Conservation (phyloP, 2,113 vertebrate genomes). For the Phrynosoma platyrhinos region DNA sequence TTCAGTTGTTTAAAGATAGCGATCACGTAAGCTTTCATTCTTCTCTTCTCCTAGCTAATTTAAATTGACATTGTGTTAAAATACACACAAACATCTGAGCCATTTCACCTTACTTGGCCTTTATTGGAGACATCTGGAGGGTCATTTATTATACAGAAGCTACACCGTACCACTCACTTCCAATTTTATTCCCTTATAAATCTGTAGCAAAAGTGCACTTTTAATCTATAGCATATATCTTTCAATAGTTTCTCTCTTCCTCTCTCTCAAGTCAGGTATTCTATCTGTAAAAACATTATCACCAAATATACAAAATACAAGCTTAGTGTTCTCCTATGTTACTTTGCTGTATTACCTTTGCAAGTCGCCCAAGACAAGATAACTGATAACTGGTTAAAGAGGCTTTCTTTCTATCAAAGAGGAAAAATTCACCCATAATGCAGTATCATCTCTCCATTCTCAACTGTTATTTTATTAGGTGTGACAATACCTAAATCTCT, state of each 20-base stretch:
- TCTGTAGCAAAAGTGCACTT: constrained; percentile 79
- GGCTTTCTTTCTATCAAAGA: constrained; percentile 53
- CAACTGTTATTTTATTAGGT: constrained; percentile 21
- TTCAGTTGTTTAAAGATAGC: too few species aligned
- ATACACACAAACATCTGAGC: constrained; percentile 13
- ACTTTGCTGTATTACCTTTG: constrained; percentile 30
- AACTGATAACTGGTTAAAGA: constrained; percentile 35
- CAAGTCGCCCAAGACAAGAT: constrained; percentile 38
- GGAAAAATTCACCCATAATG: constrained; percentile 27
- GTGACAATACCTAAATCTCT: constrained; percentile 18
- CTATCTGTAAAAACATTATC: constrained; percentile 73
- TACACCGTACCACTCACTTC: constrained; percentile 62
- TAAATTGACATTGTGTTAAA: not conserved
- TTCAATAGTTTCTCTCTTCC: constrained; percentile 61
- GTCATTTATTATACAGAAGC: constrained; percentile 72
- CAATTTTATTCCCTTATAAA: constrained; percentile 70
- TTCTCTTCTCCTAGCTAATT: not conserved
- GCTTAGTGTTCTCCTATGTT: constrained; percentile 61
- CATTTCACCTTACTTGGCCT: constrained; percentile 63
- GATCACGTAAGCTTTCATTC: too few species aligned
- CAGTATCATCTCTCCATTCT: constrained; percentile 31
- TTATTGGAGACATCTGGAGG: constrained; percentile 71
- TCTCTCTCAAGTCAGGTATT: constrained; percentile 62
- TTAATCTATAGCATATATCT: constrained; percentile 75
- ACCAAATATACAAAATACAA: constrained; percentile 79